These are phyloP conservation scores for Sesamia inferens DNA, from an alignment of 2,888 invertebrate genomes.

Conservation along the genomic window DNA sequence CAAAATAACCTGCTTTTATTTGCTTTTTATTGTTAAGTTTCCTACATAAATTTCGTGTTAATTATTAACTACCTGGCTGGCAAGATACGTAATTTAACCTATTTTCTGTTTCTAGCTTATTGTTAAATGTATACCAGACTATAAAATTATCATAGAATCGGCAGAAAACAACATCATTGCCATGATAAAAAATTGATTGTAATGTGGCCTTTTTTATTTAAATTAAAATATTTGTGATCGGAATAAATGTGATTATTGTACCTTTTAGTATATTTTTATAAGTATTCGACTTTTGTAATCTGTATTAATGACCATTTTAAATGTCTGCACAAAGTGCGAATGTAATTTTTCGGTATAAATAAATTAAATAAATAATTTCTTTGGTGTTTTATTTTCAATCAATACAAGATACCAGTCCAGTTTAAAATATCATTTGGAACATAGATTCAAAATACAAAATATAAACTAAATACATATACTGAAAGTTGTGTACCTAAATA, in stretches of 20 bases:
- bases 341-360: slow-evolving; percentile 43
- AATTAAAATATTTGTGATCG: slow-evolving; percentile 66
- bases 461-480: neutral
- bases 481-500: neutral
- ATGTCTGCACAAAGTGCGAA: slow-evolving; percentile 64
- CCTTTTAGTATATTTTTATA: slow-evolving; percentile 46
- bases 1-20: neutral
- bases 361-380: slow-evolving; percentile 36
- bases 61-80: too few relatives aligned
- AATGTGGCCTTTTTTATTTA: slow-evolving; percentile 53
- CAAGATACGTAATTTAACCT: neutral
- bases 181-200: slow-evolving; percentile 25
- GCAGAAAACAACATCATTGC: slow-evolving; percentile 13
- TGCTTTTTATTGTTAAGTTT: neutral
- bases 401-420: slow-evolving; percentile 4
- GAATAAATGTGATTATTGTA: slow-evolving; percentile 56
- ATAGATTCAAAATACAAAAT: neutral
- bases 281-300: slow-evolving; percentile 42
- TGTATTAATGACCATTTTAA: slow-evolving; percentile 27
- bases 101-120: slow-evolving; percentile 6
- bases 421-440: slow-evolving; percentile 32
- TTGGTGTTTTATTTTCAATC: slow-evolving; percentile 45
- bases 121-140: slow-evolving; percentile 16
- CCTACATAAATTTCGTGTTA: neutral
- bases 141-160: neutral